Base-by-base conservation (phyloP, 1,140 invertebrate species). In the Trichonephila clavipes region DNA sequence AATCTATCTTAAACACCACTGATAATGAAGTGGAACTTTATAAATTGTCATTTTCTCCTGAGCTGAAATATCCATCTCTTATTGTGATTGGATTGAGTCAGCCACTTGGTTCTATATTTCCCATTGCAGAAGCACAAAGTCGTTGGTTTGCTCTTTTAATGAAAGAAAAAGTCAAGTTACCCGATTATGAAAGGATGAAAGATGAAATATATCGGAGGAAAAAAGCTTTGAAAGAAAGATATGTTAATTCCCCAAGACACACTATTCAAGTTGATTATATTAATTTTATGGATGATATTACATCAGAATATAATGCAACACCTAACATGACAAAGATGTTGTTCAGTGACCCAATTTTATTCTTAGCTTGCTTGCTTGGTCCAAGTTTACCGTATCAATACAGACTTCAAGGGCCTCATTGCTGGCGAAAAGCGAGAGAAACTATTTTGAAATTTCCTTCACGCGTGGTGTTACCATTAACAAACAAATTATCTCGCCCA, bases 1-100 rank as follows among this genome's bases (percentile, higher is more conserved):
- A 95, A 95, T 34, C 92, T 18, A 62, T 95, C 5, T n/a, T 95
- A 12, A 58, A 72, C 24, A 28, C 90, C 2, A 72, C 95, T 82
- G 92, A 96, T 21, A 96, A 96, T 92, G 91, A 95, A 58, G 95
- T 96, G 10, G 94, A 96, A 1, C 94, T 97, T 0, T 97, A 96
- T 95, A 95, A 96, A 91, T 95, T 95, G 93, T 95, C 96, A 59
- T 96, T 96, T 82, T 96, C 96, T 51, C 96, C 96, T 0, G 34
- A 90, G 19, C 62, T 95, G 3, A 61, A 58, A 24, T 95, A 95
- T 88, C n/a, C 94, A 88, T 96, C 96, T 2, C 85, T 97, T 59
- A 96, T 96, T n/a, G 95, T 97, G 14, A 96, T 97, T 91, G 96
- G 96, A 0, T 95, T 96, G 66, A 94, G 96, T 69, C 96, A 96